A percentile compares a stretch with the other conserved stretches of the same genome.
phyloP scores from a whole-genome alignment of 2,113 vertebrate genomes.

The Meriones unguiculatus region DNA sequence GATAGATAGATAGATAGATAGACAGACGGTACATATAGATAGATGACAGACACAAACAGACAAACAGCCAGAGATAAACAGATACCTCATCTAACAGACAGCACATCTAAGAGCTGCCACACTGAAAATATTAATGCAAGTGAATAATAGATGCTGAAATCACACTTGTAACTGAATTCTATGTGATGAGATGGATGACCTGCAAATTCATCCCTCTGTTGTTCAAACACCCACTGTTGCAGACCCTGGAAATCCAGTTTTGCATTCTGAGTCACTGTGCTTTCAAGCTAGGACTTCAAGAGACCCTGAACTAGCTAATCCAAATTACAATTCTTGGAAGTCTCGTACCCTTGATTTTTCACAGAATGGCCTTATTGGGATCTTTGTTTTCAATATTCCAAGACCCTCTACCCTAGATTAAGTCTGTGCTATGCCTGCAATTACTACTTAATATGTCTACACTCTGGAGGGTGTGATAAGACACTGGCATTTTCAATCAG shows the following conservation, averaged over 20 bases:
- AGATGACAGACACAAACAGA: neutral
- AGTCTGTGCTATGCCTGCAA: neutral
- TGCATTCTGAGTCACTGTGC: neutral
- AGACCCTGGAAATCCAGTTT: neutral
- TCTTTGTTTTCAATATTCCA: neutral
- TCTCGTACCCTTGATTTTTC: neutral
- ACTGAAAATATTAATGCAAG: neutral
- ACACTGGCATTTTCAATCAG: neutral
- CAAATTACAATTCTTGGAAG: neutral
- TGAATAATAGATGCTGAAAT: neutral
- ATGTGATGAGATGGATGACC: neutral
- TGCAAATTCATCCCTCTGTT: neutral
- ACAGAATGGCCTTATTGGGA: neutral
- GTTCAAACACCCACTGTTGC: neutral
- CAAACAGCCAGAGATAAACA: neutral
- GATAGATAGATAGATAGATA: neutral
- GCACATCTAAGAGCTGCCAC: neutral
- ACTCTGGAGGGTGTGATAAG: neutral
- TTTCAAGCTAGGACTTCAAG: neutral
- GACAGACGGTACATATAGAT: too few relatives aligned
- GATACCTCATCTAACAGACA: neutral
- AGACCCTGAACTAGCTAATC: neutral
- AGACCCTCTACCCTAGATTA: conserved; percentile 38
- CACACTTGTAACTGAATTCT: neutral
- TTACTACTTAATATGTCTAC: conserved; percentile 11